phyloP scores from a whole-genome alignment of 1,140 invertebrate genomes.

The Ridgeia piscesae region DNA sequence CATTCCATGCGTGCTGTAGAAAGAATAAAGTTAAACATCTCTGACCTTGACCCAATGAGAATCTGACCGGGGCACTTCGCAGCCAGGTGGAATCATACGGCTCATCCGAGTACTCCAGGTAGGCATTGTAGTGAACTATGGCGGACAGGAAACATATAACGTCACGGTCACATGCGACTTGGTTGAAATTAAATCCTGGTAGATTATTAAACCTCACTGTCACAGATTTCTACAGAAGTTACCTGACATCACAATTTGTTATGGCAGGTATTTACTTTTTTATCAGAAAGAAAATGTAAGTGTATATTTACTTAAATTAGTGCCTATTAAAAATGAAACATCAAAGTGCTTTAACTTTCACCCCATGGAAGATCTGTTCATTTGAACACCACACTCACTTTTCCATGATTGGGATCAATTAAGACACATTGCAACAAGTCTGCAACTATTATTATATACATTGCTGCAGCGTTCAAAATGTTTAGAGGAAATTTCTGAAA shows the following conservation, averaged over 20 bases:
- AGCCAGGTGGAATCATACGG: slow-evolving; percentile 72
- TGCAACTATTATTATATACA: no score
- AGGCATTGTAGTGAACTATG: slow-evolving; percentile 69
- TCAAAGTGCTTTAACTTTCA: background rate
- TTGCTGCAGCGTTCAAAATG: background rate
- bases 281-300: background rate
- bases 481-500: background rate
- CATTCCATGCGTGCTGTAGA: background rate
- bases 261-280: background rate
- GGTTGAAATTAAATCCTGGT: background rate
- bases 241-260: background rate
- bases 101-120: slow-evolving; percentile 69
- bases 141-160: background rate
- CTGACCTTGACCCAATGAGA: slow-evolving; percentile 36
- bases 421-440: no score
- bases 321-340: background rate
- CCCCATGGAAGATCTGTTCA: no score
- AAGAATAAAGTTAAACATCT: background rate
- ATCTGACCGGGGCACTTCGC: slow-evolving; percentile 38
- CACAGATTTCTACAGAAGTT: background rate
- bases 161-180: no score
- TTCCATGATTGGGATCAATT: no score
- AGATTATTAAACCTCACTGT: background rate
- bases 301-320: background rate
- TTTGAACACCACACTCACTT: no score